Base-by-base conservation (phyloP, 2,113 vertebrate genomes). In the Budorcas taxicolor region DNA sequence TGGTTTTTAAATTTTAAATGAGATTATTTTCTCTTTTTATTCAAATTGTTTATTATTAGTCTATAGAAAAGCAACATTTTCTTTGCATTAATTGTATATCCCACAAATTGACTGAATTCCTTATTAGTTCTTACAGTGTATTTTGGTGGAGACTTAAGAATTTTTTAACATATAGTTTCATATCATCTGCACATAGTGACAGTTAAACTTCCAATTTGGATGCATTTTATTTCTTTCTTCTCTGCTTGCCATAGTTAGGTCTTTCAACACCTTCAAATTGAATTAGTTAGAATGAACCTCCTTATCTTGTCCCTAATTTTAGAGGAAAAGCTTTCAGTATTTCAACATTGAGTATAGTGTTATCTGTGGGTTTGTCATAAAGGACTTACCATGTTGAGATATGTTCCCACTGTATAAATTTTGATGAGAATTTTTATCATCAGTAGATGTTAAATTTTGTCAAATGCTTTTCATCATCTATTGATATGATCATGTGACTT, bases 101-200 rank as follows among this genome's bases (percentile, higher is more conserved):
- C 45, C 1, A 8, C 31, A 82, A 53, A 17, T 82, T 25, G 53
- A 53, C 31, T 82, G 31, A 82, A 52, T 82, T 82, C 15, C 6
- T 82, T 52, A 82, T 52, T 82, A 33, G 17, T 82, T 82, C 17
- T 52, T n/a, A 7, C 3, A 52, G 76, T 47, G 31, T 80, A 9
- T 80, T 82, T 52, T n/a, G 31, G 10, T 82, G 47, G 31, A 82
- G 6, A 53, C 0, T 0, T 21, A n/a, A 80, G 1, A 6, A 3
- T 13, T 53, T 52, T 52, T 21, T n/a, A 23, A 52, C 21, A n/a
- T 52, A 82, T 52, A 52, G 31, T 52, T 21, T 82, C 31, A 52
- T n/a, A 11, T 82, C 47, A n/a, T 52, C 78, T 82, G 5, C 17
- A 52, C 33, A n/a, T 23, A 52, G 33, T 67, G 62, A n/a, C 33